These are phyloP conservation scores for Cloeon dipterum DNA, from an alignment of 2,888 invertebrate species.

Conservation along the genomic window DNA sequence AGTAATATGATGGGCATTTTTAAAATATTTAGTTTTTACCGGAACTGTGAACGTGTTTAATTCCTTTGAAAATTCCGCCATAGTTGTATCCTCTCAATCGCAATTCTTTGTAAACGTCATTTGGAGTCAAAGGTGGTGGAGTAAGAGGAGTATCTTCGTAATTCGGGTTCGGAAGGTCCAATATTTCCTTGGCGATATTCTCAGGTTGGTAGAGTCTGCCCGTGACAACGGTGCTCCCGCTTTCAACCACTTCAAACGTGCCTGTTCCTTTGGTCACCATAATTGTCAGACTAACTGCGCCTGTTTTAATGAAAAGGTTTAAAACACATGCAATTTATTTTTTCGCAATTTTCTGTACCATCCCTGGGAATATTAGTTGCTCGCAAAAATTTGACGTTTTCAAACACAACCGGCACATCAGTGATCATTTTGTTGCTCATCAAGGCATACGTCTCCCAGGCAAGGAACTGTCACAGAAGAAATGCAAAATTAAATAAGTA, in stretches of 20 bases:
- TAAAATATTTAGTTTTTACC: no score
- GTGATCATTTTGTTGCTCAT: conserved; percentile 38
- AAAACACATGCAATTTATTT: no score
- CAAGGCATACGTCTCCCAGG: conserved; percentile 56
- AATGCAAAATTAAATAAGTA: no score
- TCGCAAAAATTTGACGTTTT: conserved; percentile 59
- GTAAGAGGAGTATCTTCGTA: not conserved
- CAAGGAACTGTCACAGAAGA: conserved; percentile 30
- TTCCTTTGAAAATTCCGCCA: conserved; percentile 16
- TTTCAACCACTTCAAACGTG: conserved; percentile 38
- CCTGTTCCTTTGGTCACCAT: conserved; percentile 35
- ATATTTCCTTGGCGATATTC: conserved; percentile 22
- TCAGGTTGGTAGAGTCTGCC: conserved; percentile 37
- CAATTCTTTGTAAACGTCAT: conserved; percentile 16
- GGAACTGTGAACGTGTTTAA: conserved; percentile 13
- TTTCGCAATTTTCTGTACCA: no score
- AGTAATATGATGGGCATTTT: no score
- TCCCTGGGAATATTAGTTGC: conserved; percentile 58
- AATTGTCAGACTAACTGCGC: conserved; percentile 24
- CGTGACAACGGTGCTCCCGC: conserved; percentile 41
- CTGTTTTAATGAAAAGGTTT: conserved; percentile 7
- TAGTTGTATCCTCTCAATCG: conserved; percentile 17
- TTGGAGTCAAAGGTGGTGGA: conserved; percentile 5
- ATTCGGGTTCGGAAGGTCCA: not conserved
- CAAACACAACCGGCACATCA: conserved; percentile 58